These are phyloP conservation scores for Tupaia chinensis DNA, from an alignment of 2,113 vertebrate species.

Conservation along the genomic window DNA sequence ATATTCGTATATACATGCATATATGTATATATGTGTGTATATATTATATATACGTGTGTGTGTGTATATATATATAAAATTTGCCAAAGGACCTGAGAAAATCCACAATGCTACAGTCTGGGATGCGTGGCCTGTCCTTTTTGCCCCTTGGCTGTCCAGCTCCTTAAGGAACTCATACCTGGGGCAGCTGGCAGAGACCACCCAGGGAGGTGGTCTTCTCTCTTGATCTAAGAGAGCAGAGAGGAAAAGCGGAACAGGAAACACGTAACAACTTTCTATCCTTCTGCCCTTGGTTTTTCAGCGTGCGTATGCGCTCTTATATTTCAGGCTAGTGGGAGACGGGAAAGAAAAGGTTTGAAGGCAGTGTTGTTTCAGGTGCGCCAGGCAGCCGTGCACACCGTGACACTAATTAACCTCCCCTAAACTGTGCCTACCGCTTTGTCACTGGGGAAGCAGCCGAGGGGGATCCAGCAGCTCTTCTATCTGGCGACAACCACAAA, in stretches of 20 bases:
- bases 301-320: not conserved
- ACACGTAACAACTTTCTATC: not conserved
- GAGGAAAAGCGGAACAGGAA: not conserved
- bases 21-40: too few relatives aligned
- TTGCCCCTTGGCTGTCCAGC: not conserved
- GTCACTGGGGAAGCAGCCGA: rapidly evolving
- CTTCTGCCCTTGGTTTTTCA: not conserved
- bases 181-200: not conserved
- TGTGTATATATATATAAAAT: too few relatives aligned
- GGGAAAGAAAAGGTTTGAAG: not conserved
- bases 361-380: not conserved
- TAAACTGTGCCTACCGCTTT: not conserved
- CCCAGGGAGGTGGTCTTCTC: too few relatives aligned
- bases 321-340: not conserved
- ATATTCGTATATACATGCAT: too few relatives aligned
- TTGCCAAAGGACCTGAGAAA: not conserved
- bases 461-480: not conserved
- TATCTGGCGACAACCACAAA: not conserved
- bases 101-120: too few relatives aligned
- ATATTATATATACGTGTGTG: too few relatives aligned
- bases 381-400: not conserved
- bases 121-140: too few relatives aligned
- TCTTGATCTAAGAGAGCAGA: not conserved
- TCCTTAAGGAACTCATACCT: not conserved
- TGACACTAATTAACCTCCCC: not conserved